These are phyloP conservation scores for Microcebus jonahi DNA, from an alignment of 2,113 vertebrate species.

Conservation along the genomic window DNA sequence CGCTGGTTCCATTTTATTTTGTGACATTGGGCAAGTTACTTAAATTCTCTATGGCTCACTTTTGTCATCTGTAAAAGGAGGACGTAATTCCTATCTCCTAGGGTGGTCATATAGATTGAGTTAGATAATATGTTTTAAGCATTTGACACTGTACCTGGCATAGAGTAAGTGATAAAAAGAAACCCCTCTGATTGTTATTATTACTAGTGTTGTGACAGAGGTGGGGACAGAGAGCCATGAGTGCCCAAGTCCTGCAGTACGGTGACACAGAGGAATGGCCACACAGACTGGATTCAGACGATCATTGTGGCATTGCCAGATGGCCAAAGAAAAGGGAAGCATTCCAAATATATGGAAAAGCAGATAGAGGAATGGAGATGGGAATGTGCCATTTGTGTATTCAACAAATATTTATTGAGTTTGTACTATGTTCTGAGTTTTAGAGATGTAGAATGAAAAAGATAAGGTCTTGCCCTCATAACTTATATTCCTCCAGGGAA, in stretches of 20 bases:
- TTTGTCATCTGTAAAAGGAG: neutral
- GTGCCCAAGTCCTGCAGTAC: neutral
- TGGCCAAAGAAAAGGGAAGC: neutral
- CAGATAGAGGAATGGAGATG: neutral
- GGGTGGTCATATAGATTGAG: neutral
- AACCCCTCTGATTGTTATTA: neutral
- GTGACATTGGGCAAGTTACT: neutral
- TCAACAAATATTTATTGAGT: neutral
- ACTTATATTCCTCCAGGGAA: neutral
- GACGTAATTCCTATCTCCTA: neutral
- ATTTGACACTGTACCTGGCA: neutral
- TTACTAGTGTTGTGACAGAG: neutral
- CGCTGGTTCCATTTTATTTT: neutral
- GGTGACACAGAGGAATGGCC: neutral
- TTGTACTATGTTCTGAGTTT: neutral
- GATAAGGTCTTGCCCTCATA: neutral
- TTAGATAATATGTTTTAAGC: neutral
- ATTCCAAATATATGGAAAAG: neutral
- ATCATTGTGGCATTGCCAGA: neutral
- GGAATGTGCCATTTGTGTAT: neutral
- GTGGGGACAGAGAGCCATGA: neutral
- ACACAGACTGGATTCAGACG: neutral
- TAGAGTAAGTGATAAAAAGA: neutral
- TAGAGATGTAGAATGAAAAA: neutral
- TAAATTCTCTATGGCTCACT: neutral